These are phyloP conservation scores for Ranitomeya imitator DNA, from an alignment of 2,113 vertebrate species.

Conservation along the genomic window DNA sequence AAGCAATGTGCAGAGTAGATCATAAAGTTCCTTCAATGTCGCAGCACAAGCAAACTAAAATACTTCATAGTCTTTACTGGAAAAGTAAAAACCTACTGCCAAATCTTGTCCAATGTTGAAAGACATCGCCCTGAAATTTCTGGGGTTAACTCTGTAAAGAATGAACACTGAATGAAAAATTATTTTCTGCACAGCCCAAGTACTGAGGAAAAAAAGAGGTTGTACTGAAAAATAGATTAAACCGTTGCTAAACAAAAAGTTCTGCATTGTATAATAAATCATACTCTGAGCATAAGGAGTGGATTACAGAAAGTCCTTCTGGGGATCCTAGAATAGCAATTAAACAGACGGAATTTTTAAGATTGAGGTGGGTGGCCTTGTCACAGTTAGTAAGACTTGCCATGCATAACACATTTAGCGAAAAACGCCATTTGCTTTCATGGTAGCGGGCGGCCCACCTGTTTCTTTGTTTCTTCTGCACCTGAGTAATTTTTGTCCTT, in stretches of 20 bases:
- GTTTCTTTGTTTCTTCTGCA: slow-evolving; percentile 21
- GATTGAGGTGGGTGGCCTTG: slow-evolving; percentile 25
- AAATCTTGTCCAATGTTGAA: too few species aligned
- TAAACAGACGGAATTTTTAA: slow-evolving; percentile 13
- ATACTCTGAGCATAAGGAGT: background rate
- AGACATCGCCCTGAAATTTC: background rate
- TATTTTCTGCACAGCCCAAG: background rate
- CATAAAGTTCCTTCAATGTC: too few species aligned
- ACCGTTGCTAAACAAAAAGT: background rate
- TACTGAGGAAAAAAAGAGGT: background rate
- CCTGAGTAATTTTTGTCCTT: slow-evolving; percentile 33
- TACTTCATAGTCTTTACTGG: too few species aligned
- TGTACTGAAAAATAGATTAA: background rate
- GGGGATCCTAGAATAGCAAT: slow-evolving; percentile 22
- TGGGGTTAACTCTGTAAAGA: background rate
- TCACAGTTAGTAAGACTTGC: slow-evolving; percentile 13
- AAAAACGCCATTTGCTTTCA: background rate
- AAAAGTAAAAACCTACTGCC: background rate
- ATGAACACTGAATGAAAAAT: background rate
- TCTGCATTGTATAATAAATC: slow-evolving; percentile 11
- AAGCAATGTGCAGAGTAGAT: too few species aligned
- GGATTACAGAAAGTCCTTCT: background rate
- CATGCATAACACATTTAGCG: slow-evolving; percentile 6
- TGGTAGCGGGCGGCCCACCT: background rate
- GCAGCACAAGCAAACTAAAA: too few species aligned